phyloP scores from a whole-genome alignment of 2,797 vertebrate genomes.

The Alectoris magna region DNA sequence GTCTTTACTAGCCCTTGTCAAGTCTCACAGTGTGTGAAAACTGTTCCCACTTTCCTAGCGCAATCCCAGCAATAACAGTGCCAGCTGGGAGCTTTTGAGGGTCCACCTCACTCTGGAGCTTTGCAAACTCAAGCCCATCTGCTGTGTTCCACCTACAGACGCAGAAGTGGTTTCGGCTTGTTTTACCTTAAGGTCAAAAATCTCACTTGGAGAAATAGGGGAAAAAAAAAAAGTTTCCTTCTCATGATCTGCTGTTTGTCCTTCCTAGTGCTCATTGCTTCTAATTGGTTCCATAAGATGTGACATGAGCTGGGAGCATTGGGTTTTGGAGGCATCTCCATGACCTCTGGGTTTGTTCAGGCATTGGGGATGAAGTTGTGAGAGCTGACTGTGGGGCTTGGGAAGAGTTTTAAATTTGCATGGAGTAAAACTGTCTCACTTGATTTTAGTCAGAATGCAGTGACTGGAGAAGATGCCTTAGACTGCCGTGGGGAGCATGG shows the following conservation, averaged over 20 bases:
- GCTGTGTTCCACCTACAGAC: accelerated
- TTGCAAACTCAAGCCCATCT: background rate
- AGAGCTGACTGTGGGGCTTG: background rate
- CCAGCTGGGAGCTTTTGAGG: background rate
- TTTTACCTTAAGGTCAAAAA: background rate
- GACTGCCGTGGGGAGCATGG: background rate
- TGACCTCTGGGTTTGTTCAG: background rate
- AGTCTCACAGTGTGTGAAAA: background rate
- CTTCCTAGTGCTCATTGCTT: background rate
- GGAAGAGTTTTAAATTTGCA: background rate
- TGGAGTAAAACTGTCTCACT: background rate
- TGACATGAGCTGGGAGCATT: background rate
- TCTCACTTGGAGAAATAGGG: background rate
- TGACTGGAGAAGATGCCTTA: background rate
- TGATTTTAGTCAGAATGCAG: background rate
- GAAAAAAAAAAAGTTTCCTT: background rate
- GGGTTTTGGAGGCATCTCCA: background rate
- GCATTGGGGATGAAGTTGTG: background rate
- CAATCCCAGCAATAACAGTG: accelerated
- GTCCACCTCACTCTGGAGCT: background rate
- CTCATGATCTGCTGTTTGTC: background rate
- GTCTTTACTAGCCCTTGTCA: background rate
- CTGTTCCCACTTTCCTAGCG: background rate
- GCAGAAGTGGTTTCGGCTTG: background rate
- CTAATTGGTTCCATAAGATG: slow-evolving; percentile 6